Conservation (phyloP, 37 sponge, comb jelly and placozoan species). For the Petrosia ficiformis region DNA sequence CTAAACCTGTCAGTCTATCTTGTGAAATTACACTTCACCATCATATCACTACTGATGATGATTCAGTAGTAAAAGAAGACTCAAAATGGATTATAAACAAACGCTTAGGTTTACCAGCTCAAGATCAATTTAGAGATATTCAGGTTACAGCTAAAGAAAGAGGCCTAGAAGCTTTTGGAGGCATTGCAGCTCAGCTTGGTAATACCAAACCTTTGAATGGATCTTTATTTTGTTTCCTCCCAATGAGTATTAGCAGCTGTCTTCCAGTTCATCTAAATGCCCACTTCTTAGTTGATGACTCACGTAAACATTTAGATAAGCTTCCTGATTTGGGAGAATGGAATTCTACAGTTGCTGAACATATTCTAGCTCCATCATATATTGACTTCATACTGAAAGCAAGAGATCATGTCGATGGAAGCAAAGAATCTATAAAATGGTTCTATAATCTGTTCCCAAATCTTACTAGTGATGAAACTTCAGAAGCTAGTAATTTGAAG, state of each 20-base stretch:
- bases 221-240: conserved; percentile 45
- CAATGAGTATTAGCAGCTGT: conserved; percentile 34
- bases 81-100: conserved; percentile 15
- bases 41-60: background rate
- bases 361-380: conserved; percentile 38
- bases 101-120: background rate
- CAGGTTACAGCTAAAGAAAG: background rate
- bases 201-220: background rate
- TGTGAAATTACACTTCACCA: conserved; percentile 9
- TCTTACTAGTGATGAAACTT: background rate
- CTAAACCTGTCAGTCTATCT: too few relatives aligned
- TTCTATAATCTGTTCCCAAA: conserved; percentile 46
- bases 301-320: conserved; percentile 55
- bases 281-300: conserved; percentile 63
- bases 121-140: background rate
- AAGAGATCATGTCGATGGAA: background rate
- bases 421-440: conserved; percentile 10
- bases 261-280: conserved; percentile 79
- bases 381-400: conserved; percentile 30
- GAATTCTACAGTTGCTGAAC: conserved; percentile 23
- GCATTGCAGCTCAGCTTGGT: conserved; percentile 36
- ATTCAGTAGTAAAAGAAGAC: conserved; percentile 1
- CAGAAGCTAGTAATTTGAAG: conserved; percentile 13
- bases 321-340: conserved; percentile 18
- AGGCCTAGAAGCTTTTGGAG: conserved; percentile 53